A percentile compares a stretch with the other conserved stretches of the same genome.
phyloP scores from a whole-genome alignment of 2,888 invertebrate species.

The Aromia moschata region DNA sequence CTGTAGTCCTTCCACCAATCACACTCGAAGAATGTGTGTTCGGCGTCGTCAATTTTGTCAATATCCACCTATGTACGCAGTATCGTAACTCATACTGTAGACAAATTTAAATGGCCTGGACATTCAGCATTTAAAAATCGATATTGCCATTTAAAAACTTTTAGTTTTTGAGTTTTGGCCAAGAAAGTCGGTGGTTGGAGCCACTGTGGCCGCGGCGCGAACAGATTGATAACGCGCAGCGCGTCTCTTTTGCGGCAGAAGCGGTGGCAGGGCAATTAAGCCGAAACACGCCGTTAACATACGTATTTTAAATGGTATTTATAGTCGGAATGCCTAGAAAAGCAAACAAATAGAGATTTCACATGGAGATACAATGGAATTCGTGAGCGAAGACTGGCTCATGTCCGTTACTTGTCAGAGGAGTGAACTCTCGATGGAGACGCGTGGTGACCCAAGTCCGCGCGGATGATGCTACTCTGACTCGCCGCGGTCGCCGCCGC shows the following conservation, averaged over 20 bases:
- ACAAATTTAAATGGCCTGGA: no score
- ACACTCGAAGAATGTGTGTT: no score
- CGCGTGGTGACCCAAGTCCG: constrained; percentile 23
- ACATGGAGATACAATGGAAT: constrained; percentile 61
- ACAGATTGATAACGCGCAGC: no score
- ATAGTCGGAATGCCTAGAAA: constrained; percentile 55
- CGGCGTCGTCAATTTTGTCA: no score
- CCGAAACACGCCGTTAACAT: constrained; percentile 37
- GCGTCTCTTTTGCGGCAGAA: constrained; percentile 9
- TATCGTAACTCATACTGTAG: no score
- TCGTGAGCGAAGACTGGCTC: constrained; percentile 59
- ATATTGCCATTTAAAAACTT: no score
- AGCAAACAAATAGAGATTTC: constrained; percentile 60
- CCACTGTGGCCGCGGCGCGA: no score
- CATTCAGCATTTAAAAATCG: no score
- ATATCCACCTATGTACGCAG: no score
- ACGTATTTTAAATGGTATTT: constrained; percentile 49
- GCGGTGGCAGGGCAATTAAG: constrained; percentile 34
- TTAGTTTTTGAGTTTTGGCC: no score
- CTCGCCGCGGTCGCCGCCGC: not conserved
- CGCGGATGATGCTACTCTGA: constrained; percentile 3
- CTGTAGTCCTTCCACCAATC: no score
- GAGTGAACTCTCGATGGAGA: constrained; percentile 20
- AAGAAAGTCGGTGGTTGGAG: no score
- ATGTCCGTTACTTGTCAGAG: constrained; percentile 57